phyloP scores from a whole-genome alignment of 1,140 invertebrate species.

The Harpegnathos saltator region DNA sequence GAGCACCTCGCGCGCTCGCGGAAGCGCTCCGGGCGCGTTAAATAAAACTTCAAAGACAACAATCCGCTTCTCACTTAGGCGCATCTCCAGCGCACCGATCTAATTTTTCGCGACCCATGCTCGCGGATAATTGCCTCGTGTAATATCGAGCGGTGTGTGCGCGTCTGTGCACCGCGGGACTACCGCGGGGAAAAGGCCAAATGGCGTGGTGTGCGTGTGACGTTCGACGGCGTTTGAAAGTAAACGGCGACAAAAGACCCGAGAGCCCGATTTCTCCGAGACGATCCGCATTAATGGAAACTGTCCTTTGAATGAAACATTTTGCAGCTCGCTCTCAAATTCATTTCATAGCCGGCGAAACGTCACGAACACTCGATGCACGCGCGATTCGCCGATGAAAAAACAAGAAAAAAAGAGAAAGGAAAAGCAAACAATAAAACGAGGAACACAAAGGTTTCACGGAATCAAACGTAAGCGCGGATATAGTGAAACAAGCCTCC shows the following conservation, averaged over 20 bases:
- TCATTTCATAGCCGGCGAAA: neutral
- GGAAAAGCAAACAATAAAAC: too few species aligned
- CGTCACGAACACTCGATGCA: too few species aligned
- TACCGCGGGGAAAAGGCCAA: neutral
- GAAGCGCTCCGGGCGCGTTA: neutral
- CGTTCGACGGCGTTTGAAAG: constrained; percentile 1
- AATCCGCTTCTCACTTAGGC: constrained; percentile 8
- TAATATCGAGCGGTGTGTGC: neutral
- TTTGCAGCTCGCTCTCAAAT: constrained; percentile 2
- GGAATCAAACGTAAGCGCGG: too few species aligned
- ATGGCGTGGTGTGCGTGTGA: neutral
- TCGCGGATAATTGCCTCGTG: constrained; percentile 3
- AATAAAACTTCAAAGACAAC: constrained; percentile 3
- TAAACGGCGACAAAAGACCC: neutral
- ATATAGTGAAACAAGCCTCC: too few species aligned
- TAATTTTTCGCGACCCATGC: constrained; percentile 4
- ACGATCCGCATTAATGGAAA: neutral
- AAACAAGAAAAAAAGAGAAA: too few species aligned
- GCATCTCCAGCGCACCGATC: constrained; percentile 5
- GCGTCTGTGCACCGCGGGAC: neutral
- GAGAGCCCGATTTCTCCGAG: constrained; percentile 2
- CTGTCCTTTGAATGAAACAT: neutral
- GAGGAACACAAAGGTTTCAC: too few species aligned
- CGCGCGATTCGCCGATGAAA: too few species aligned
- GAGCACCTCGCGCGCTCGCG: too few species aligned